Evolutionary conservation across 2,888 invertebrate species (phyloP).

Genomic region (Folsomia manolachei): DNA sequence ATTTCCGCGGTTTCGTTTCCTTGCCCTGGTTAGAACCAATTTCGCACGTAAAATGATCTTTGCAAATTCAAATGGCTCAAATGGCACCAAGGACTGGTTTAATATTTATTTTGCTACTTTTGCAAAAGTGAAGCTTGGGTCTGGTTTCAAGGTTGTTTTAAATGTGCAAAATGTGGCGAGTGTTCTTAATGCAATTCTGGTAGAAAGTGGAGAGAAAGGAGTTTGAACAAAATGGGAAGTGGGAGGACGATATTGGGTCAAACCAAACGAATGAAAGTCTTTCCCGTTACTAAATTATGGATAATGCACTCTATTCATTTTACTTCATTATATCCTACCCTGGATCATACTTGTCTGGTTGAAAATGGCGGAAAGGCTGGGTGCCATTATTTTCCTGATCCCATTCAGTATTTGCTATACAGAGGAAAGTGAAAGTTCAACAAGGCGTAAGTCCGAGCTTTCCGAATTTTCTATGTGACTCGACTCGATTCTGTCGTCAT

Average conservation of each 20-base stretch:
- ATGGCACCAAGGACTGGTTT: background rate
- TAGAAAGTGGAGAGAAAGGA: background rate
- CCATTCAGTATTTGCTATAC: no score
- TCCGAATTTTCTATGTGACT: no score
- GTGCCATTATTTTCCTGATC: no score
- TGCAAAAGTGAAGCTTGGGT: no score
- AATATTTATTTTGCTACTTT: no score
- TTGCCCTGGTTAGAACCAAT: no score
- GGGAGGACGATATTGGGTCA: background rate
- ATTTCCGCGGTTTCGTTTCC: background rate
- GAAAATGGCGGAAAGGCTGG: no score
- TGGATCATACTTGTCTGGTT: no score
- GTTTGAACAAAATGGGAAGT: background rate
- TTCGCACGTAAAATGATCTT: background rate
- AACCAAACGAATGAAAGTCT: background rate
- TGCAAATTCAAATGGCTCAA: background rate
- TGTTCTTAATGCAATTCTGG: no score
- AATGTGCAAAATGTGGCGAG: background rate
- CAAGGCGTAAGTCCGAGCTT: no score
- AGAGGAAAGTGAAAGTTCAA: no score
- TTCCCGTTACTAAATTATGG: constrained; percentile 23
- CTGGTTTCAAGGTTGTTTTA: background rate
- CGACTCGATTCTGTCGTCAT: no score
- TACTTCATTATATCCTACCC: constrained; percentile 6
- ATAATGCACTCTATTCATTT: constrained; percentile 26